These are phyloP conservation scores for Toxonevra muliebris DNA, from an alignment of 2,888 invertebrate genomes.

Conservation along the genomic window DNA sequence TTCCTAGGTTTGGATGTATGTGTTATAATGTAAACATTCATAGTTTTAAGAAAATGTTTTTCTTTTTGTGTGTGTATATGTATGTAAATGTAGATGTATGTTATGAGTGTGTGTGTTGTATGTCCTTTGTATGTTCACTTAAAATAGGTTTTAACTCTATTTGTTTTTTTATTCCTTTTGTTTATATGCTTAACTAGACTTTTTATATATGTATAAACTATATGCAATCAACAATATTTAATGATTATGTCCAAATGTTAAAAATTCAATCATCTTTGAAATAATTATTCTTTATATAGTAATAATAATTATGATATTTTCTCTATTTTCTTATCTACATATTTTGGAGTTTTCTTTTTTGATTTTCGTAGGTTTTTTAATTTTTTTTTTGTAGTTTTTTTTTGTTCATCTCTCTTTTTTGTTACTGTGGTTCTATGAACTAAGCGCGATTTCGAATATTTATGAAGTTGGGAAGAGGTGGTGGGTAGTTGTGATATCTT, in stretches of 20 bases:
- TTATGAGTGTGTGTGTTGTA: background rate
- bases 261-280: conserved; percentile 1
- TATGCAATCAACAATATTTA: conserved; percentile 20
- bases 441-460: no score
- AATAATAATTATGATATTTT: conserved; percentile 2
- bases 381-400: no score
- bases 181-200: conserved; percentile 17
- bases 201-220: background rate
- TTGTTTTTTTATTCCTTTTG: background rate
- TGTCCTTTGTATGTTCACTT: background rate
- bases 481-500: conserved; percentile 31
- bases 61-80: background rate
- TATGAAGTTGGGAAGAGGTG: background rate
- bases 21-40: no score
- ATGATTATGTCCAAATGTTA: background rate
- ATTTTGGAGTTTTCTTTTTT: conserved; percentile 20
- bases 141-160: background rate
- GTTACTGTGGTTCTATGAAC: no score
- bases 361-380: no score
- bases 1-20: no score
- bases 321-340: conserved; percentile 26
- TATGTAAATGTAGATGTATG: background rate
- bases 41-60: background rate
- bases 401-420: conserved; percentile 1
- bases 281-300: no score